A percentile compares a stretch with the other conserved stretches of the same genome.
phyloP scores from a whole-genome alignment of 2,888 invertebrate species.

The Epistrophe eligans region DNA sequence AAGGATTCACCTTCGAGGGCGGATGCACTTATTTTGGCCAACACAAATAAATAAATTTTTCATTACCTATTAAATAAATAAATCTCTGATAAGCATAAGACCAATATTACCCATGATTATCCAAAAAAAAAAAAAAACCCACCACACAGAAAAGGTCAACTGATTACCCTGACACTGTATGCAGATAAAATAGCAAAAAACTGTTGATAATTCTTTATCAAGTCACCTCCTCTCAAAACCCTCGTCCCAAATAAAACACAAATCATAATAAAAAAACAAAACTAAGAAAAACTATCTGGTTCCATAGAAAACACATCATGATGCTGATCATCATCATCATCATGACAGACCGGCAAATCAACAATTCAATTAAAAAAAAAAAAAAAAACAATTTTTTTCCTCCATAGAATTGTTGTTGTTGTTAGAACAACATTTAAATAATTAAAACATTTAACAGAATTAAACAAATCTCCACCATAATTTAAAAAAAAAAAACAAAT shows the following conservation, averaged over 20 bases:
- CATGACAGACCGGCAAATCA: slow-evolving; percentile 24
- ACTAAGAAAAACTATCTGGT: slow-evolving; percentile 5
- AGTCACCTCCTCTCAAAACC: not conserved
- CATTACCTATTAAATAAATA: not conserved
- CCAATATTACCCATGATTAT: slow-evolving; percentile 1
- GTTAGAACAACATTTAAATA: slow-evolving; percentile 2
- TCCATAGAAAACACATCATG: slow-evolving; percentile 15
- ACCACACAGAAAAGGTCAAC: slow-evolving; percentile 23
- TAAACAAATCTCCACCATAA: slow-evolving; percentile 11
- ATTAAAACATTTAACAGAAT: not conserved
- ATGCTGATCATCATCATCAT: not conserved
- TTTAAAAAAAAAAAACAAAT: not conserved
- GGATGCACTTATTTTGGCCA: not conserved
- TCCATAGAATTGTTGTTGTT: not conserved
- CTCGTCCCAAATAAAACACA: not conserved
- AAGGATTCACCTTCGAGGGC: slow-evolving; percentile 19
- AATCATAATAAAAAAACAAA: not conserved
- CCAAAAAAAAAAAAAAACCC: not conserved
- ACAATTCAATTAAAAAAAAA: slow-evolving; percentile 4
- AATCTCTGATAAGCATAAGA: slow-evolving; percentile 32
- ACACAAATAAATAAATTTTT: not conserved
- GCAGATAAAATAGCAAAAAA: slow-evolving; percentile 29
- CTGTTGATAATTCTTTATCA: slow-evolving; percentile 3
- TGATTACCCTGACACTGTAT: slow-evolving; percentile 32
- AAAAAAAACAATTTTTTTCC: not conserved